These are phyloP conservation scores for Crax fasciolata DNA, from an alignment of 2,797 vertebrate genomes.

Conservation along the genomic window DNA sequence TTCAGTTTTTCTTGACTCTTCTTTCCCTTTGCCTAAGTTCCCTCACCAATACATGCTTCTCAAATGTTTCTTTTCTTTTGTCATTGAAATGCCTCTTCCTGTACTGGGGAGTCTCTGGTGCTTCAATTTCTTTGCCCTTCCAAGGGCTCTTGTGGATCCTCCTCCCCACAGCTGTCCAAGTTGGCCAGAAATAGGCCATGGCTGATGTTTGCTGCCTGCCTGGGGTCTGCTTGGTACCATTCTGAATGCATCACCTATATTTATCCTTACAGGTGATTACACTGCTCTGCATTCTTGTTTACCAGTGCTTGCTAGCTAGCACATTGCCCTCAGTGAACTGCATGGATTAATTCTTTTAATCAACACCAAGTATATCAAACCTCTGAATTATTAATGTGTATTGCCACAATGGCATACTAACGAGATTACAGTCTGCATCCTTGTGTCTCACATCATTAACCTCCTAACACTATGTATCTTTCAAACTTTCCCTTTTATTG, in stretches of 20 bases:
- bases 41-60: background rate
- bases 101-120: too few species aligned
- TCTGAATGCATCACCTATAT: background rate
- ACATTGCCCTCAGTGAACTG: background rate
- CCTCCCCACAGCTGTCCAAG: too few species aligned
- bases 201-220: background rate
- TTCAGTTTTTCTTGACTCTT: background rate
- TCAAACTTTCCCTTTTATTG: background rate
- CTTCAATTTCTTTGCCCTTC: background rate
- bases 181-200: background rate
- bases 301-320: background rate
- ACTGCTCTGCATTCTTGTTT: background rate
- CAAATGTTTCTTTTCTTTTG: background rate
- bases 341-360: background rate
- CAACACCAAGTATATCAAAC: background rate
- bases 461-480: background rate
- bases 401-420: background rate
- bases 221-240: background rate
- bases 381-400: background rate
- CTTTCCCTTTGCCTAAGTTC: background rate
- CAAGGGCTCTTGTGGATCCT: background rate
- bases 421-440: background rate
- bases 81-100: background rate
- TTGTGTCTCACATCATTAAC: background rate
- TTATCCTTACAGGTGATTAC: background rate